Percentiles rank a stretch among this genome's conserved stretches.
Conservation (phyloP, 2,797 vertebrate genomes). For the Onychomys leucogaster region DNA sequence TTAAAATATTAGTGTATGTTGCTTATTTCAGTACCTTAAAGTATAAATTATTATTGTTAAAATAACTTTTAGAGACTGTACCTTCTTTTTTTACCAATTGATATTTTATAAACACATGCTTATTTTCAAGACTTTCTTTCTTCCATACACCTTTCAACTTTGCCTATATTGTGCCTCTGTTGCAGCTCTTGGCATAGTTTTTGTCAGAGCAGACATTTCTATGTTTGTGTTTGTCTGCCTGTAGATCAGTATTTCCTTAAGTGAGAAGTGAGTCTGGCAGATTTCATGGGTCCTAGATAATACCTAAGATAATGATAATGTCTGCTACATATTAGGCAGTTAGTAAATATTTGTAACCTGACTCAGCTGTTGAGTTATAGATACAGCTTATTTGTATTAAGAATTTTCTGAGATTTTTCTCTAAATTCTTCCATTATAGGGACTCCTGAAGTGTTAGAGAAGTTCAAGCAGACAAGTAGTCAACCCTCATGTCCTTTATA, state of each 20-base stretch:
- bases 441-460: not conserved
- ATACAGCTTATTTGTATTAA: not conserved
- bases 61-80: not conserved
- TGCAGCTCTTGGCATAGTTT: not conserved
- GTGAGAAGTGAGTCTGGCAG: not conserved
- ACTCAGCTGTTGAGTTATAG: not conserved
- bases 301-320: not conserved
- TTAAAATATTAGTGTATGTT: not conserved
- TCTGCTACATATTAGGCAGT: not conserved
- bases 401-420: not conserved
- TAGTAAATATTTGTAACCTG: slow-evolving; percentile 24
- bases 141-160: slow-evolving; percentile 13
- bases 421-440: not conserved
- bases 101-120: not conserved
- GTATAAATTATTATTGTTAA: not conserved
- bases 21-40: not conserved
- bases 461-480: not conserved
- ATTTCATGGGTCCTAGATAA: not conserved
- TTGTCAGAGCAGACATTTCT: not conserved
- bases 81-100: not conserved
- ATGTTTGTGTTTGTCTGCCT: not conserved
- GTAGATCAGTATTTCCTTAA: not conserved
- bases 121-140: slow-evolving; percentile 44
- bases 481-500: not conserved
- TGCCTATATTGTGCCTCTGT: not conserved